Conservation (phyloP, 2,113 vertebrate species). For the Brachionichthys hirsutus region DNA sequence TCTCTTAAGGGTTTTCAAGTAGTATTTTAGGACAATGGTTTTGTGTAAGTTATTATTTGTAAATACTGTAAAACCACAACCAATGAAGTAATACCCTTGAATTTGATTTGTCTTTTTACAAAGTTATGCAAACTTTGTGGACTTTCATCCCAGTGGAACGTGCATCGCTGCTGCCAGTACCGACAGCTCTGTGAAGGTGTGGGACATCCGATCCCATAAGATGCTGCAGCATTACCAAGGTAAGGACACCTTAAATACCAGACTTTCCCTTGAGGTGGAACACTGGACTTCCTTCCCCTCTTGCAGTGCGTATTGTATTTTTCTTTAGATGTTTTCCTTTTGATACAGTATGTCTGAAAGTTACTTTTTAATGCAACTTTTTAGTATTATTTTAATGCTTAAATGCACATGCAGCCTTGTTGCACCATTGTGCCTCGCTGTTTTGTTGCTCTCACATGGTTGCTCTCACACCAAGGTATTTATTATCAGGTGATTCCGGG, state of each 20-base stretch:
- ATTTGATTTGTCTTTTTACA: conserved; percentile 2
- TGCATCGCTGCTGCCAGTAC: conserved; percentile 88
- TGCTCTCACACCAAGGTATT: no score
- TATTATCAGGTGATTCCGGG: no score
- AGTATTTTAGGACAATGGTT: neutral
- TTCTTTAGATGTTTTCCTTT: no score
- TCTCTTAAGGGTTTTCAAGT: neutral
- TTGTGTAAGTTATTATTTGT: neutral
- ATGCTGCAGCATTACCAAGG: conserved; percentile 94
- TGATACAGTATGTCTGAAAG: no score
- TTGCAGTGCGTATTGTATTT: no score
- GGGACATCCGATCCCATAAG: conserved; percentile 91
- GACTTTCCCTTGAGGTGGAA: no score
- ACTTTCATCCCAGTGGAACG: conserved; percentile 92
- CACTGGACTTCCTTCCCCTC: no score
- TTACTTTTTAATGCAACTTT: no score
- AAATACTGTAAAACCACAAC: neutral
- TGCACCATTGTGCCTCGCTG: no score
- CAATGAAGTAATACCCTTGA: neutral
- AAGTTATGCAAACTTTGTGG: conserved; percentile 89
- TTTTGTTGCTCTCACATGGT: no score
- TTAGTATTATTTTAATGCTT: no score
- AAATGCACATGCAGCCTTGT: no score
- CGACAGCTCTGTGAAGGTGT: conserved; percentile 93
- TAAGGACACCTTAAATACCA: conserved; percentile 55